Conservation (phyloP, 2,113 vertebrate genomes). For the Callospermophilus lateralis region DNA sequence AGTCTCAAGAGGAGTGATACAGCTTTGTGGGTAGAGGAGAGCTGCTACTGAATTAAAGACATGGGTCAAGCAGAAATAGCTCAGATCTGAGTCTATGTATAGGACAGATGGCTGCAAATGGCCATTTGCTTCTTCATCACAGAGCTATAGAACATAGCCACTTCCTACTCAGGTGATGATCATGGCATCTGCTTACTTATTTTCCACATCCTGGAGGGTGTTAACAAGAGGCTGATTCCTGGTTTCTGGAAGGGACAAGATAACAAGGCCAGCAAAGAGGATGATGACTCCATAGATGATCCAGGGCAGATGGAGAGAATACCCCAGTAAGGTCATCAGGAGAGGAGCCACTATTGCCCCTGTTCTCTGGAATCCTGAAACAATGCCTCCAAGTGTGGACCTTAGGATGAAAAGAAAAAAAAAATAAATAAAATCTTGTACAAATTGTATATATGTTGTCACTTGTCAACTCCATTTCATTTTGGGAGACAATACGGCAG, state of each 20-base stretch:
- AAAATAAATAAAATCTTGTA: not conserved
- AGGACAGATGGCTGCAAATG: not conserved
- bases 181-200: conserved; percentile 72
- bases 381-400: conserved; percentile 86
- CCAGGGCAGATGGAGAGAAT: conserved; percentile 83
- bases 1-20: too few species aligned
- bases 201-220: conserved; percentile 84
- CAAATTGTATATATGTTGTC: not conserved
- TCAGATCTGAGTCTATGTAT: not conserved
- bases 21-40: not conserved
- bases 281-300: conserved; percentile 85
- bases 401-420: conserved; percentile 70
- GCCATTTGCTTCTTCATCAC: not conserved
- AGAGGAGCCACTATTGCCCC: conserved; percentile 88
- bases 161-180: not conserved
- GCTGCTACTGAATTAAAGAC: not conserved
- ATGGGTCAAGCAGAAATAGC: not conserved
- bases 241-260: conserved; percentile 84
- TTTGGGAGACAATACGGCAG: not conserved
- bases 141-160: not conserved
- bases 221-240: too few species aligned
- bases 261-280: conserved; percentile 80
- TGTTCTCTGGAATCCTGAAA: conserved; percentile 80
- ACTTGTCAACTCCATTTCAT: not conserved
- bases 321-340: conserved; percentile 84